These are phyloP conservation scores for Podarcis siculus DNA, from an alignment of 2,797 vertebrate genomes.

Conservation along the genomic window DNA sequence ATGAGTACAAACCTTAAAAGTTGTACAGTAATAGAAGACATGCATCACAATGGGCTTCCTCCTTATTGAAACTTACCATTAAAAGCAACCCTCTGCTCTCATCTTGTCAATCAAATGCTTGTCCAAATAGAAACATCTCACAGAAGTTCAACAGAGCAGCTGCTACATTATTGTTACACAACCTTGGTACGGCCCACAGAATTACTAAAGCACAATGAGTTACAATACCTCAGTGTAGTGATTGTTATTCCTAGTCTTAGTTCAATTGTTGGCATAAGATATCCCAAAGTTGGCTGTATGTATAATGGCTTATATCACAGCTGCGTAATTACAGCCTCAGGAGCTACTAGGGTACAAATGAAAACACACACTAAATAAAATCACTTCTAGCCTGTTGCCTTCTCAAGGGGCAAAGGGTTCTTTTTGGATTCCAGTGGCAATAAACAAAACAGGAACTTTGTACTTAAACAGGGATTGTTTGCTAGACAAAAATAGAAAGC, in stretches of 20 bases:
- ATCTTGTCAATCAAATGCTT: neutral
- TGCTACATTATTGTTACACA: slow-evolving; percentile 8
- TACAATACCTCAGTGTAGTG: neutral
- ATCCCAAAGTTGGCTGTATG: neutral
- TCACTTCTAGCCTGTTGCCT: too few relatives aligned
- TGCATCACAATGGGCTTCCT: neutral
- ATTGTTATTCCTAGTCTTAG: neutral
- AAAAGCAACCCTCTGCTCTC: neutral
- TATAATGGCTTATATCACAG: neutral
- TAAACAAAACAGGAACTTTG: too few relatives aligned
- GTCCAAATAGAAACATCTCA: neutral
- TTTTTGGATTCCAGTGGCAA: too few relatives aligned
- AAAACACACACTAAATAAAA: too few relatives aligned
- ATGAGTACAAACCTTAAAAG: neutral
- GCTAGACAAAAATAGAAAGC: too few relatives aligned
- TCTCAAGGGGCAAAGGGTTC: too few relatives aligned
- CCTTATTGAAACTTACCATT: neutral
- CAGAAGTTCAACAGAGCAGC: neutral
- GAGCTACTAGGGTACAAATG: too few relatives aligned
- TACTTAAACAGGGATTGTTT: too few relatives aligned
- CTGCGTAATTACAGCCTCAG: neutral
- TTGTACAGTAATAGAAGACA: neutral
- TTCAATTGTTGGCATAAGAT: neutral
- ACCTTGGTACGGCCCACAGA: neutral
- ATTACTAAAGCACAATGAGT: neutral